Base-by-base conservation (phyloP, 2,888 invertebrate species). In the Cheilosia impressa region DNA sequence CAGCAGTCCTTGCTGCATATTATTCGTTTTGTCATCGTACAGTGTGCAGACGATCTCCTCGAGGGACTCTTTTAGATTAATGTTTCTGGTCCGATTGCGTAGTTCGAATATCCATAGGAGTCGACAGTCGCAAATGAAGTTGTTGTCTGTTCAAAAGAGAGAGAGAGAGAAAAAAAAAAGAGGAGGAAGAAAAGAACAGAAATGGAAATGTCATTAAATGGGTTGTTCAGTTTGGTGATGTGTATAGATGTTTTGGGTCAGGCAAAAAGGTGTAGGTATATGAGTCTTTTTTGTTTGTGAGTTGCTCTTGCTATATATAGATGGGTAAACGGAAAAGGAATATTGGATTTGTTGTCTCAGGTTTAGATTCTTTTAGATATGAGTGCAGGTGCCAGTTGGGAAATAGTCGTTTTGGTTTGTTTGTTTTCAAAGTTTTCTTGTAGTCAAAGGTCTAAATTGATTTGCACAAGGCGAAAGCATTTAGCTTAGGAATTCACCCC, bases 101-200 rank as follows among this genome's bases (percentile, higher is more conserved):
- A 97, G 93, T 57, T 93, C 93, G 92, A 95, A 95, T 93, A 97
- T 95, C 97, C 97, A 97, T 88, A 95, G 94, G 88, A 97, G 93
- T 88, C 96, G 95, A 92, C 97, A 97, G 93, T 97, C 96, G 93
- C 97, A 97, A 89, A 95, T 94, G 92, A 97, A 95, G 91, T 95
- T 95, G 93, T 97, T 97, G 89, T 95, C 97, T 97, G 95, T 65
- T 93, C 93, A n/a, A n/a, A 90, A 92, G 93, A 89, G 89, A 24
- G 27, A 27, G 6, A 27, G 6, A 27, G 6, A 89, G 89, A 84
- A 87, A 82, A 80, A 79, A 55, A 78, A 73, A 68, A 83, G 50
- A 69, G 71, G 5, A 60, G 87, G 55, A 73, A 73, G 9, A 58
- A 71, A 66, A 80, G 41, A 71, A 47, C 55, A 66, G 24, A 78